Evolutionary conservation across 2,113 vertebrate species (phyloP).

Genomic region (Microcebus lehilahytsara): DNA sequence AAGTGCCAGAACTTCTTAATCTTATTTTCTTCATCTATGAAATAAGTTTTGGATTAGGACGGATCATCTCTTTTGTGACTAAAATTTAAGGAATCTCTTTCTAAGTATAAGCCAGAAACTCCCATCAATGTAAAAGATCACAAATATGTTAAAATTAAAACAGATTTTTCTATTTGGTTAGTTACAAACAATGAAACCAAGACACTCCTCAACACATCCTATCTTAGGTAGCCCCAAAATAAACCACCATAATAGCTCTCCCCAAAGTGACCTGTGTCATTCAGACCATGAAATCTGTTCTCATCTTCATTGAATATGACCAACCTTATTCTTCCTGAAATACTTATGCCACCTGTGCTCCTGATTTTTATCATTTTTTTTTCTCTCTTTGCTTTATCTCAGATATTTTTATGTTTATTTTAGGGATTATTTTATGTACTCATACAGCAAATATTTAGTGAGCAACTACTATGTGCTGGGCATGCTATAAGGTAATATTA

Average conservation of each 20-base stretch:
- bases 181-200: not conserved
- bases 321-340: not conserved
- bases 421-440: not conserved
- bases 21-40: not conserved
- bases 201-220: not conserved
- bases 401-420: not conserved
- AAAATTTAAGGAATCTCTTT: not conserved
- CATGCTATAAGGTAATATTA: not conserved
- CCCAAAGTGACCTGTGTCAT: not conserved
- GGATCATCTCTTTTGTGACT: not conserved
- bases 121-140: not conserved
- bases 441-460: not conserved
- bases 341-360: not conserved
- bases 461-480: not conserved
- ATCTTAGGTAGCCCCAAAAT: not conserved
- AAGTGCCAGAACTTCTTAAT: not conserved
- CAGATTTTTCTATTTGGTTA: not conserved
- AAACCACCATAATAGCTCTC: not conserved
- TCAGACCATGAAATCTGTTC: not conserved
- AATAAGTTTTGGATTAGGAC: not conserved
- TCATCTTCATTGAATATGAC: not conserved
- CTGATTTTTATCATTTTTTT: not conserved
- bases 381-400: not conserved
- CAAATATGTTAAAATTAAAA: not conserved
- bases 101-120: not conserved